Evolutionary conservation across 2,113 vertebrate species (phyloP), one percentile per base, ranked within the genome.

Genomic region (Eulacestoma nigropectus): DNA sequence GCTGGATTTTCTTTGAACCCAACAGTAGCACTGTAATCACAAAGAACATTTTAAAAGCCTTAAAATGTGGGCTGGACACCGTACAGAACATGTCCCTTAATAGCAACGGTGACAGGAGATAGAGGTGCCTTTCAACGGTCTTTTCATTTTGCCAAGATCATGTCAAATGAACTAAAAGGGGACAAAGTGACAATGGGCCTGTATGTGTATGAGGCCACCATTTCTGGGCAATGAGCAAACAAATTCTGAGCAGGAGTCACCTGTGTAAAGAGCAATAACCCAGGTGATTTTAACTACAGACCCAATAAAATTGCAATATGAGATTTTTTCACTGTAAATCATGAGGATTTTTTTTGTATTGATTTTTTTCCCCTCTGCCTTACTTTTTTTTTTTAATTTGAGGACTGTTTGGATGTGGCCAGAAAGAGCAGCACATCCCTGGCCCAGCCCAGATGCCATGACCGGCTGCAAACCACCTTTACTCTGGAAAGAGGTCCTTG

Each of bases 381-480:
- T 32, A 0, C 41, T n/a, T 56, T 57, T 57, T 65, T 25, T 56
- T 78, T 41, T 16, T 0, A 5, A 50, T 69, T 72, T 68, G 41
- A 74, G 23, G 17, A 13, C 10, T 53, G 4, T 41, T 39, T 79
- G 25, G 37, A 57, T 2, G 8, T 26, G 39, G 9, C 6, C 23
- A 52, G 76, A 65, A 88, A 26, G 41, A 68, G 17, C 44, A 46
- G 49, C 30, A 50, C 13, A 23, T 49, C 10, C 46, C 13, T 76
- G 50, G 59, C 21, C 37, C 57, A 49, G 37, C 20, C 21, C 4
- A 14, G 18, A 26, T 57, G 21, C 11, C 11, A 3, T 4, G 8
- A 35, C 13, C 0, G 0, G 33, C n/a, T 70, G 22, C 4, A 12
- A 82, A 41, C 1, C 5, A 47, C 2, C 3, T 16, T 35, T 16